Evolutionary conservation across 2,888 invertebrate genomes (phyloP), one percentile per base, ranked within the genome.

Genomic region (Pyrocoelia pectoralis): DNA sequence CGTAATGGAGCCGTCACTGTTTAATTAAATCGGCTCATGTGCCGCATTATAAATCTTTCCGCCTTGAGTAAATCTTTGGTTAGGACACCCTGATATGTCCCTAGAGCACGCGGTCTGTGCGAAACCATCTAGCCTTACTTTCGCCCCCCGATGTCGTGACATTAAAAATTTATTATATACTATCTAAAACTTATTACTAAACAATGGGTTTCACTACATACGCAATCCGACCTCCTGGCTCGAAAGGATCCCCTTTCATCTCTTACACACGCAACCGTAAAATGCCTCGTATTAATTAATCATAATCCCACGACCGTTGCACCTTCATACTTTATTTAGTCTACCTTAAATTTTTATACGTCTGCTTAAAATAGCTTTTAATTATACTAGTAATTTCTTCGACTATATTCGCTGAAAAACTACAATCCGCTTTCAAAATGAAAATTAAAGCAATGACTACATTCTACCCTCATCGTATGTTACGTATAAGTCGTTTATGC

Each of bases 21-120:
- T 75, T 75, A 75, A 75, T 75, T 75, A 74, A 75, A 74, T 69
- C 72, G 72, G 72, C 69, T 68, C 70, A 67, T 71, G 71, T 66
- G 63, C 68, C 69, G 65, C 65, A 68, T 66, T 67, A 73, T 75
- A 74, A 75, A 75, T 75, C 74, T 73, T 71, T 59, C 60, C 68
- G 65, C 66, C 70, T 69, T 69, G 70, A 65, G 69, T 70, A 69
- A 70, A 72, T 70, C 67, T 64, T 64, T 59, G 62, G 65, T 62
- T 61, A 66, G 63, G 65, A 64, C 62, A 61, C 60, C 43, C 56
- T 58, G 58, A 61, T 65, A 57, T 60, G 65, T 65, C 61, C 57
- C 65, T 49, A 53, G 61, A 60, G 65, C 61, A 57, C 61, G 65
- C 65, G 60, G 65, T 65, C 56, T 53, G 58, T 48, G 61, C 54